Evolutionary conservation across 2,888 invertebrate genomes (phyloP).

Genomic region (Allophyes oxyacanthae): DNA sequence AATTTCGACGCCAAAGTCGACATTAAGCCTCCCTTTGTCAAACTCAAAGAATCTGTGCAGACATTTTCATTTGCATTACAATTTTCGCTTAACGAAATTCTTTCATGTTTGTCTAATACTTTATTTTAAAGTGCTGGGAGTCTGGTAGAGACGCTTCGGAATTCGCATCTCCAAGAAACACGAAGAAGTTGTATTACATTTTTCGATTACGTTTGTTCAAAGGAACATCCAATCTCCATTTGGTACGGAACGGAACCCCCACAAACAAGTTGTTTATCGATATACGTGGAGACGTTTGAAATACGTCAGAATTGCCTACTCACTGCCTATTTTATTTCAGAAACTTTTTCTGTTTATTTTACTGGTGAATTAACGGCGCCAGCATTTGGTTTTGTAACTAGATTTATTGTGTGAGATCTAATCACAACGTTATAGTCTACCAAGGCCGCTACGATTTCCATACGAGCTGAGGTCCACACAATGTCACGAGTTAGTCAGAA

Average conservation of each 20-base stretch:
- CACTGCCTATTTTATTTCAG: slow-evolving; percentile 37
- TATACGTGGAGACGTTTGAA: slow-evolving; percentile 34
- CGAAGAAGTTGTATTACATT: slow-evolving; percentile 16
- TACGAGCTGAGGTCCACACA: slow-evolving; percentile 58
- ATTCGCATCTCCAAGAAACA: slow-evolving; percentile 4
- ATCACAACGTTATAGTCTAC: slow-evolving; percentile 50
- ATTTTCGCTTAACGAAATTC: slow-evolving; percentile 15
- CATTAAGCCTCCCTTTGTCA: slow-evolving; percentile 43
- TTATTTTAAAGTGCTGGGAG: slow-evolving; percentile 18
- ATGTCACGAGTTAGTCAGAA: slow-evolving; percentile 59
- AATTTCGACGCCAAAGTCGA: slow-evolving; percentile 31
- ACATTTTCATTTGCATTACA: slow-evolving; percentile 14
- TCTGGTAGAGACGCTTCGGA: slow-evolving; percentile 12
- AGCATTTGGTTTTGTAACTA: slow-evolving; percentile 51
- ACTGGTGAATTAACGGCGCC: slow-evolving; percentile 44
- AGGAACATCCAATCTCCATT: slow-evolving; percentile 49
- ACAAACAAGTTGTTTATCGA: slow-evolving; percentile 44
- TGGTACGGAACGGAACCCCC: slow-evolving; percentile 30
- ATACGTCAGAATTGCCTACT: slow-evolving; percentile 41
- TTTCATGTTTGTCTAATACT: slow-evolving; percentile 20
- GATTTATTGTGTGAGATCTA: slow-evolving; percentile 57
- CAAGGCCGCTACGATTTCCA: slow-evolving; percentile 68
- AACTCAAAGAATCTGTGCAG: slow-evolving; percentile 9
- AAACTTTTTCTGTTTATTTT: slow-evolving; percentile 47
- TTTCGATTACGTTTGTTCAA: slow-evolving; percentile 27